Percentiles rank a stretch among this genome's conserved stretches.
phyloP scores from a whole-genome alignment of 2,888 invertebrate species.

The Ophioninae sp. region DNA sequence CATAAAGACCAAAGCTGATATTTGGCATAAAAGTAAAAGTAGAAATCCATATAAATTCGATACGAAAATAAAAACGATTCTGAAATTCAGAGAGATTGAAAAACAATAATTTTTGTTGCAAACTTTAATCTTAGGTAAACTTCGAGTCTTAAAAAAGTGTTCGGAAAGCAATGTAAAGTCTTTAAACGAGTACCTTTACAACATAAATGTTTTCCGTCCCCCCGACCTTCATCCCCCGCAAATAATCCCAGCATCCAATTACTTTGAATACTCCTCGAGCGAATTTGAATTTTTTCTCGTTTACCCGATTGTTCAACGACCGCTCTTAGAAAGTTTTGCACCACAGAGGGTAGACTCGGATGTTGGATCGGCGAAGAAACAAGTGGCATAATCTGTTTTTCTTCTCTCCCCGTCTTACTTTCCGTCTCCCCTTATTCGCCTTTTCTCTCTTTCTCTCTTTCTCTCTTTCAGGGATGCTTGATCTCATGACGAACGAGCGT shows the following conservation, averaged over 20 bases:
- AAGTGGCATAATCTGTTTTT: slow-evolving; percentile 42
- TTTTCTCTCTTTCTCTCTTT: slow-evolving; percentile 36
- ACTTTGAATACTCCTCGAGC: slow-evolving; percentile 12
- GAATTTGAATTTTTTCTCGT: slow-evolving; percentile 7
- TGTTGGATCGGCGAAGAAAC: slow-evolving; percentile 14
- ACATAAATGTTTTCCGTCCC: too few relatives aligned
- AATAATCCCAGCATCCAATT: not conserved
- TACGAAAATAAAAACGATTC: too few relatives aligned
- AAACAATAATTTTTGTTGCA: too few relatives aligned
- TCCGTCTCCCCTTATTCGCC: slow-evolving; percentile 37
- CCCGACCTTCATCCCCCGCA: not conserved
- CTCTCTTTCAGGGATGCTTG: slow-evolving; percentile 53
- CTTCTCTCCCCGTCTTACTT: slow-evolving; percentile 16
- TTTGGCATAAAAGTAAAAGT: too few relatives aligned
- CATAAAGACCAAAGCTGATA: too few relatives aligned
- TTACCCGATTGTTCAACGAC: not conserved
- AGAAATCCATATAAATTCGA: too few relatives aligned
- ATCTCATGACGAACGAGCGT: slow-evolving; percentile 58
- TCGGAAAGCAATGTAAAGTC: too few relatives aligned
- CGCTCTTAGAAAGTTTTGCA: not conserved
- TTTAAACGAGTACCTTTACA: too few relatives aligned
- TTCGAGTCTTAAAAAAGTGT: too few relatives aligned
- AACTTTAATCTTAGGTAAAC: too few relatives aligned
- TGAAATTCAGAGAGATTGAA: too few relatives aligned
- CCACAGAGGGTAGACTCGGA: too few relatives aligned